These are phyloP conservation scores for Pan troglodytes DNA, from an alignment of 2,113 vertebrate genomes.

Conservation along the genomic window DNA sequence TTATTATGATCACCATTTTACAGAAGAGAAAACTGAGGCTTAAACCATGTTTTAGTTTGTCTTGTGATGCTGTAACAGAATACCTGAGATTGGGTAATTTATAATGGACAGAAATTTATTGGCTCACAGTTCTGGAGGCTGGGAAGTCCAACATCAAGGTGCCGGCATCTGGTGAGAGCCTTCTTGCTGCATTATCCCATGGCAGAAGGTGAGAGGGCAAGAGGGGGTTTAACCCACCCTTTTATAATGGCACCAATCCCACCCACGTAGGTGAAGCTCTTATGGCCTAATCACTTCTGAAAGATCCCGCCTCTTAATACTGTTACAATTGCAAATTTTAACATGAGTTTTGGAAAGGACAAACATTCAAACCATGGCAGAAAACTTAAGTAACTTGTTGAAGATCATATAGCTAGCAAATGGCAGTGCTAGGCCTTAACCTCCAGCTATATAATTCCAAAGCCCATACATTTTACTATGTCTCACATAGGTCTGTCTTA, in stretches of 20 bases:
- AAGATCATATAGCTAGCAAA: background rate
- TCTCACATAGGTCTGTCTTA: background rate
- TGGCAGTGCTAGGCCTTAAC: background rate
- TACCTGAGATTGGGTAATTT: background rate
- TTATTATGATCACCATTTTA: background rate
- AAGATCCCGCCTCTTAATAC: background rate
- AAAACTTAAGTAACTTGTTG: background rate
- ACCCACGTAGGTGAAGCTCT: background rate
- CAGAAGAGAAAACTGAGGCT: background rate
- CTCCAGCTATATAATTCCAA: background rate
- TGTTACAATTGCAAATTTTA: background rate
- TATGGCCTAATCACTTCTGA: background rate
- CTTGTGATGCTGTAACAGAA: background rate
- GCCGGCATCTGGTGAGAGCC: background rate
- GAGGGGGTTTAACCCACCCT: background rate
- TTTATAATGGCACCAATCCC: background rate
- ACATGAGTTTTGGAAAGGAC: background rate
- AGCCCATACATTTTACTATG: background rate
- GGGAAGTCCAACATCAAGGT: background rate
- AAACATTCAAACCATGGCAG: background rate
- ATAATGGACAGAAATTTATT: background rate
- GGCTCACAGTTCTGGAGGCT: background rate
- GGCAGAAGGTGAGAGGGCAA: background rate
- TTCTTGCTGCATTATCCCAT: background rate
- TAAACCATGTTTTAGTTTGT: background rate